Conservation (phyloP, 1,140 invertebrate genomes). For the Bombus breviceps region DNA sequence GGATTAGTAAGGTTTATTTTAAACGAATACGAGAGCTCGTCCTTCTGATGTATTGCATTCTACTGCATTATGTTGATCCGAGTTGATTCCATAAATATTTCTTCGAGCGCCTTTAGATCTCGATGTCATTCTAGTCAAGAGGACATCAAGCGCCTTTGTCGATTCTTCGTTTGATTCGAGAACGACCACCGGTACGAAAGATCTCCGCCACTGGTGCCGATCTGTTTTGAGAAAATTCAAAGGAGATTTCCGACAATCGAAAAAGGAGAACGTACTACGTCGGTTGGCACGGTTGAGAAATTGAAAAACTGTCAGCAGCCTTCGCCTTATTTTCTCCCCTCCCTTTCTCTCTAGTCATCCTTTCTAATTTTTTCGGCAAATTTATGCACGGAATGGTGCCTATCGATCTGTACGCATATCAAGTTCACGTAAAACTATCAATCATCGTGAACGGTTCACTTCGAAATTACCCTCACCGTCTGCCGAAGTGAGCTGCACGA, state of each 20-base stretch:
- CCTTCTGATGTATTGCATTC: slow-evolving; percentile 2
- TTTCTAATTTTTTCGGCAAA: slow-evolving; percentile 11
- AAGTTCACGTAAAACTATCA: not conserved
- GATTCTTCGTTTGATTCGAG: slow-evolving; percentile 26
- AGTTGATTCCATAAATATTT: slow-evolving; percentile 49
- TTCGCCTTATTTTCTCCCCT: not conserved
- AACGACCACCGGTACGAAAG: not conserved
- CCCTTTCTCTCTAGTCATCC: not conserved
- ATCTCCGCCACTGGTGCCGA: not conserved
- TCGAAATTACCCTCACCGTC: not conserved
- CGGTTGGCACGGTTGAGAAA: slow-evolving; percentile 42
- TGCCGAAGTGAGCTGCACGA: not conserved
- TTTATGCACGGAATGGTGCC: not conserved
- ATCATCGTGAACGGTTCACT: not conserved
- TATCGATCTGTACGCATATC: not conserved
- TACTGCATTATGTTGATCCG: not conserved
- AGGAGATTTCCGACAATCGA: slow-evolving; percentile 31
- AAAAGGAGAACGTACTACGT: slow-evolving; percentile 6
- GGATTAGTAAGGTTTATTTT: not conserved
- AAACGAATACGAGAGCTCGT: slow-evolving; percentile 15
- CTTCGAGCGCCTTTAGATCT: slow-evolving; percentile 5
- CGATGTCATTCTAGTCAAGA: slow-evolving; percentile 28
- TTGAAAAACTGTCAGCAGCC: slow-evolving; percentile 59
- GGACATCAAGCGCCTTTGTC: not conserved
- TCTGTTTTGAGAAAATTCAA: slow-evolving; percentile 59